Evolutionary conservation across 2,888 invertebrate species (phyloP), one percentile per base, ranked within the genome.

Genomic region (Pristionchus maxplancki): DNA sequence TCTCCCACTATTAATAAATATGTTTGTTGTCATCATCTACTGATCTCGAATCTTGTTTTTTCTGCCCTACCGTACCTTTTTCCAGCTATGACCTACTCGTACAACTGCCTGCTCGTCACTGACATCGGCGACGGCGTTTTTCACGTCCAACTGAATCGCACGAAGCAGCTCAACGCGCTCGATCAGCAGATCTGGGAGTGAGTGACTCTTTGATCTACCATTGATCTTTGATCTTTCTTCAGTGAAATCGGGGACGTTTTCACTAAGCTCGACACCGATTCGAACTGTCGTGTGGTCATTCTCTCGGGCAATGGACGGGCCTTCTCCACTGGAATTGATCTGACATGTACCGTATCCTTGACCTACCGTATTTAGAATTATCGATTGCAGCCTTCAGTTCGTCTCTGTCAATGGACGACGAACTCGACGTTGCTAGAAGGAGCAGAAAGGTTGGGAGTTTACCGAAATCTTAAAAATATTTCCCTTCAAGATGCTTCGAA

Each of bases 311-410:
- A 96, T 91, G 99, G 98, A 40, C 97, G 97, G 95, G 95, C 96
- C 90, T 99, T 98, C 94, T 97, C 97, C 91, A 97, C 97, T 91
- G 98, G 97, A 50, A 96, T 97, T 90, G 97, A 97, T 95, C 95
- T 97, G 11, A 95, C 92, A 50, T 87, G 90, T 50, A 31, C 37
- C 71, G 71, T 74, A 24, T 40, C 24, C 71, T 74, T 1, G 13
- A 88, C 37, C 86, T 62, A 34, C n/a, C 20, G 50, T 89, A 81
- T n/a, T 28, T 58, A 62, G 88, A 89, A 67, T 83, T 31, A 53
- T 90, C 20, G 44, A 67, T 90, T 28, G 88, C 86, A 40, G 85
- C 89, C n/a, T 86, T 84, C 13, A 67, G 78, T 48, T 53, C 50
- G 17, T 24, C 53, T 20, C 82, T 83, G 1, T 3, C 31, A 6